A percentile compares a stretch with the other conserved stretches of the same genome.
phyloP scores from a whole-genome alignment of 2,888 invertebrate species.

The Chrysotoxum bicinctum region DNA sequence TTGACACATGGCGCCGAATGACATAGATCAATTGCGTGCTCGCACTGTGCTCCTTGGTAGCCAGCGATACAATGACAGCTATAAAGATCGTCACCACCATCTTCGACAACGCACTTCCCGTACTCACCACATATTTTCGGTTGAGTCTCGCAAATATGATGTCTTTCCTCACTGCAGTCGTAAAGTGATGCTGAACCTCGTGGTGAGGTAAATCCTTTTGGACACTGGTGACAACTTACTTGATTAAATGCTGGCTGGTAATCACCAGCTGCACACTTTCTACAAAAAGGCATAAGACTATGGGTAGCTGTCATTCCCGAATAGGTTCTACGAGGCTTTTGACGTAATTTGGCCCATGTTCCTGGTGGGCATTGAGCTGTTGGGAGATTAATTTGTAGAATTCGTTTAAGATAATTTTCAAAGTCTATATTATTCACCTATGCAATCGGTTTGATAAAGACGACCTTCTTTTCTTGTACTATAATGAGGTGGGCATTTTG shows the following conservation, averaged over 20 bases:
- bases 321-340: conserved; percentile 73
- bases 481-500: conserved; percentile 83
- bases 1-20: conserved; percentile 83
- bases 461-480: conserved; percentile 83
- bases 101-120: conserved; percentile 79
- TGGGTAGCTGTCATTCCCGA: conserved; percentile 74
- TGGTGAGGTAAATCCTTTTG: conserved; percentile 82
- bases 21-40: conserved; percentile 82
- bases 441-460: conserved; percentile 83
- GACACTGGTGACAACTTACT: conserved; percentile 84
- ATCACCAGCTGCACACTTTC: conserved; percentile 84
- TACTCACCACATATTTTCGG: conserved; percentile 73
- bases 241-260: conserved; percentile 85
- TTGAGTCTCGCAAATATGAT: conserved; percentile 80
- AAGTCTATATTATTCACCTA: conserved; percentile 79
- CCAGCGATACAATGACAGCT: conserved; percentile 83
- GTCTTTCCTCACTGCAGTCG: conserved; percentile 82
- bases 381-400: not conserved
- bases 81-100: conserved; percentile 76
- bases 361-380: conserved; percentile 84
- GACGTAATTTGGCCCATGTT: conserved; percentile 80
- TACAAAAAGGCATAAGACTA: conserved; percentile 83
- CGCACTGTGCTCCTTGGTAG: conserved; percentile 83
- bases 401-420: not conserved
- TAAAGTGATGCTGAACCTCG: conserved; percentile 80